phyloP scores from a whole-genome alignment of 2,888 invertebrate genomes.

The Smittia aterrima region DNA sequence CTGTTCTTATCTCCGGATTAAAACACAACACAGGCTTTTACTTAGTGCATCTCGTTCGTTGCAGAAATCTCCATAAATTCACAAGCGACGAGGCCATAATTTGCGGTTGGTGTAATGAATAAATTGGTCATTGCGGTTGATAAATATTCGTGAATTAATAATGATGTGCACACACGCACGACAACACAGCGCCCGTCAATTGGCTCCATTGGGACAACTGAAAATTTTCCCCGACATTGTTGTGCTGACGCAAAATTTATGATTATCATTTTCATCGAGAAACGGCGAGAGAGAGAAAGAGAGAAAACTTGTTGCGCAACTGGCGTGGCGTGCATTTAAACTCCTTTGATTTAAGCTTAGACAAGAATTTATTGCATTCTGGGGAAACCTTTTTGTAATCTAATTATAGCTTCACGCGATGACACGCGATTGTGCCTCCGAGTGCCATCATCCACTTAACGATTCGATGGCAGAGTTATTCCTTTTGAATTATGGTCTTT shows the following conservation, averaged over 20 bases:
- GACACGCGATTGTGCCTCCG: neutral
- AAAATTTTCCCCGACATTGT: neutral
- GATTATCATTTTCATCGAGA: neutral
- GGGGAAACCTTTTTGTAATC: conserved; percentile 23
- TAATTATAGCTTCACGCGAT: conserved; percentile 39
- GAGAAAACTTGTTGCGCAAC: conserved; percentile 12
- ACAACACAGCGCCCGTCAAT: conserved; percentile 4
- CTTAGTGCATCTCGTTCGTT: neutral
- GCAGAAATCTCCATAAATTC: neutral
- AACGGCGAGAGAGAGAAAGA: too few species aligned
- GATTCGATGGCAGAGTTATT: neutral
- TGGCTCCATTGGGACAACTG: neutral
- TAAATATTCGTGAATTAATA: conserved; percentile 41
- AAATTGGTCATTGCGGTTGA: conserved; percentile 41
- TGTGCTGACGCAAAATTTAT: conserved; percentile 1
- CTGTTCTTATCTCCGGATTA: conserved; percentile 8
- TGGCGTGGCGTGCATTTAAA: neutral
- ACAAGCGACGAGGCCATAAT: conserved; percentile 31
- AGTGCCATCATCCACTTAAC: neutral
- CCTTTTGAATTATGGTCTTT: conserved; percentile 28
- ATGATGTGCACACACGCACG: conserved; percentile 25
- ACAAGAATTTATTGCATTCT: conserved; percentile 23
- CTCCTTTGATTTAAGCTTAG: neutral
- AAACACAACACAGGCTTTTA: neutral
- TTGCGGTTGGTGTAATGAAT: conserved; percentile 39